phyloP scores from a whole-genome alignment of 2,797 vertebrate genomes.

The Margarornis squamiger region DNA sequence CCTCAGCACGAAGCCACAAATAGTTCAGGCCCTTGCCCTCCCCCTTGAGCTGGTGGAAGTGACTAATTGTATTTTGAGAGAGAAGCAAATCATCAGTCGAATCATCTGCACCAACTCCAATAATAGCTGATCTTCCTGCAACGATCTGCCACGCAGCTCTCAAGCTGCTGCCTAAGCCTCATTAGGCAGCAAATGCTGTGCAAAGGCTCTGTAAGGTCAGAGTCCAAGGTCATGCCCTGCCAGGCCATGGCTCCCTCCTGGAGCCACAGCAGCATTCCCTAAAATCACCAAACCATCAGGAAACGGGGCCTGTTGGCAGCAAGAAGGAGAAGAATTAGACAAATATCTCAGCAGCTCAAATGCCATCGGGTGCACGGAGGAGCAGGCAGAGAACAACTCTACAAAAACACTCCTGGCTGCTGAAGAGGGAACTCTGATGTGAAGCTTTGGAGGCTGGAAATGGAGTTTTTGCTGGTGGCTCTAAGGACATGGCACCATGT shows the following conservation, averaged over 20 bases:
- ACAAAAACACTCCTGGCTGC: background rate
- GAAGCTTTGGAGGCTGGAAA: background rate
- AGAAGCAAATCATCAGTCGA: background rate
- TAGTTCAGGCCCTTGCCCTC: slow-evolving; percentile 10
- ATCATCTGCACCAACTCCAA: slow-evolving; percentile 15
- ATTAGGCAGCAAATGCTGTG: background rate
- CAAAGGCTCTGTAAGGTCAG: background rate
- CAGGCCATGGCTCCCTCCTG: background rate
- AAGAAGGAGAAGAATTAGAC: background rate
- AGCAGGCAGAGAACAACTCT: background rate
- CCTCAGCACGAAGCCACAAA: background rate
- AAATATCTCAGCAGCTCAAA: background rate
- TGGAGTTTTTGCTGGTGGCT: background rate
- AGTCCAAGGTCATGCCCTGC: background rate
- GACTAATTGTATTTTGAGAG: slow-evolving; percentile 15
- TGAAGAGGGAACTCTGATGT: background rate
- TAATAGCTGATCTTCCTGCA: slow-evolving; percentile 13
- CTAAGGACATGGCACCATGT: background rate
- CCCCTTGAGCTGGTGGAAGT: background rate
- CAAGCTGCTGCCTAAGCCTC: background rate
- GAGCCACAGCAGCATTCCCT: background rate
- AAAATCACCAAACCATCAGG: background rate
- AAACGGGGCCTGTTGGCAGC: background rate
- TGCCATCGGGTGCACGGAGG: background rate
- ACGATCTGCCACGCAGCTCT: background rate